Evolutionary conservation across 2,888 invertebrate genomes (phyloP).

Genomic region (Timandra comae): DNA sequence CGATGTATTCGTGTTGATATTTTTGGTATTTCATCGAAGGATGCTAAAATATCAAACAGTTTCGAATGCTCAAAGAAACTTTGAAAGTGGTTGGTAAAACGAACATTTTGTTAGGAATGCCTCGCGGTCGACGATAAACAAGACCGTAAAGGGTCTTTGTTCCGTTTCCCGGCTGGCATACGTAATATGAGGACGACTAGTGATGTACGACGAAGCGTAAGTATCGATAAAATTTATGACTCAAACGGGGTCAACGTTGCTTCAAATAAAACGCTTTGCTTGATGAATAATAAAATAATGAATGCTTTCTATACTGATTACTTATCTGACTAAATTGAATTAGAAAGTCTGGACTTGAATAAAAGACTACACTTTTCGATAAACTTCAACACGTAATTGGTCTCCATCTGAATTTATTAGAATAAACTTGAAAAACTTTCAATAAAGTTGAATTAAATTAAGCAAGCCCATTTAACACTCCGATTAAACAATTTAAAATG

Average conservation of each 20-base stretch:
- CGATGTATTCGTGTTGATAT: conserved; percentile 12
- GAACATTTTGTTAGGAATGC: conserved; percentile 36
- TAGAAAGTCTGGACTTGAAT: too few species aligned
- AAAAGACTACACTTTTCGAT: too few species aligned
- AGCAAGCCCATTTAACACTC: too few species aligned
- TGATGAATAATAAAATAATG: conserved; percentile 21
- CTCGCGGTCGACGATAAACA: conserved; percentile 48
- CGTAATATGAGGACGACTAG: conserved; percentile 34
- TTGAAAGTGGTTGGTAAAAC: conserved; percentile 23
- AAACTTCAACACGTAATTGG: too few species aligned
- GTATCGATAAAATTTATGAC: conserved; percentile 22
- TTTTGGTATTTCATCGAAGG: conserved; percentile 18
- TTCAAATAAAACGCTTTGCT: conserved; percentile 17
- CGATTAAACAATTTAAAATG: too few species aligned
- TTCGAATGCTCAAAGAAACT: conserved; percentile 20
- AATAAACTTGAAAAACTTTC: too few species aligned
- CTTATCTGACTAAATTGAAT: too few species aligned
- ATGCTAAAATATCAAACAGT: conserved; percentile 19
- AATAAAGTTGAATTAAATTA: too few species aligned
- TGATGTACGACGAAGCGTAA: conserved; percentile 23
- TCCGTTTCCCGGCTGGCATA: conserved; percentile 33
- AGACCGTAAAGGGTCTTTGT: conserved; percentile 47
- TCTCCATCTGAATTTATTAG: too few species aligned
- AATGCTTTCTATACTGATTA: background rate
- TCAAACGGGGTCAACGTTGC: conserved; percentile 16